phyloP scores from a whole-genome alignment of 2,113 vertebrate genomes.

The Anser brachyrhynchus region DNA sequence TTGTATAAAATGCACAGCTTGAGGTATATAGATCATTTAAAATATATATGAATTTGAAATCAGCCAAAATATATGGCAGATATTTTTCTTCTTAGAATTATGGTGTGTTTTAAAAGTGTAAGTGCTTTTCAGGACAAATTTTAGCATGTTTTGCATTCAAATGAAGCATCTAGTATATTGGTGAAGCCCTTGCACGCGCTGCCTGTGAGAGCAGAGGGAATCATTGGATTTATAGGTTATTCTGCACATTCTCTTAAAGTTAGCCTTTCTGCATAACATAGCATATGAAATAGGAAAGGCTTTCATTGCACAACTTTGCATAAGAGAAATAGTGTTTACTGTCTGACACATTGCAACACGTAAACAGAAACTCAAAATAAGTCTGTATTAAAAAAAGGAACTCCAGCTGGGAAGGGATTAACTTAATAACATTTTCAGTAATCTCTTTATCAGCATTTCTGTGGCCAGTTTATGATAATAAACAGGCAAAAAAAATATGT shows the following conservation, averaged over 20 bases:
- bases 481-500: slow-evolving; percentile 37
- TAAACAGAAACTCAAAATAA: slow-evolving; percentile 17
- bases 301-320: slow-evolving; percentile 9
- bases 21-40: slow-evolving; percentile 9
- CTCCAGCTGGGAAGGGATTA: slow-evolving; percentile 18
- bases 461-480: slow-evolving; percentile 50
- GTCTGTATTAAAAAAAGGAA: background rate
- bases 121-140: slow-evolving; percentile 44
- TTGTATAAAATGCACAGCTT: slow-evolving; percentile 43
- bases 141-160: slow-evolving; percentile 42
- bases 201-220: background rate
- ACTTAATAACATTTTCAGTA: slow-evolving; percentile 46
- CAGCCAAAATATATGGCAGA: slow-evolving; percentile 28
- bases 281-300: background rate
- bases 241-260: slow-evolving; percentile 16
- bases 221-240: slow-evolving; percentile 33
- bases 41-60: slow-evolving; percentile 53
- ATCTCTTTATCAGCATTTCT: slow-evolving; percentile 63
- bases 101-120: slow-evolving; percentile 32
- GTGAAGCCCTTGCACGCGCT: background rate
- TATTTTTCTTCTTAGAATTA: slow-evolving; percentile 42
- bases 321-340: background rate
- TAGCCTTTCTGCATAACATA: slow-evolving; percentile 26
- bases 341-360: background rate
- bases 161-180: background rate